These are phyloP conservation scores for Leuciscus waleckii DNA, from an alignment of 2,797 vertebrate genomes.

Conservation along the genomic window DNA sequence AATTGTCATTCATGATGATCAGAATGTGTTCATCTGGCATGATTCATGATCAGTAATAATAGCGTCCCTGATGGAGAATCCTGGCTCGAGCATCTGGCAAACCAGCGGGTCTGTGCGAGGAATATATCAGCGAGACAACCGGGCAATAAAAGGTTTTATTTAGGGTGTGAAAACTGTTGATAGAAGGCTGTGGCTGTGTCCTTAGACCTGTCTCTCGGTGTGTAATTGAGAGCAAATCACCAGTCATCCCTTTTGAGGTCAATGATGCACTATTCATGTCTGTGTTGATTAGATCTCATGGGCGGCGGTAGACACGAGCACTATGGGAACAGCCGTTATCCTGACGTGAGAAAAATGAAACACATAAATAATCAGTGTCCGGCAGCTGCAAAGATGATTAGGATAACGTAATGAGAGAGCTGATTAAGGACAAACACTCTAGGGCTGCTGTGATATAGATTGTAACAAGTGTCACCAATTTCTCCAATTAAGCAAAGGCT, in stretches of 20 bases:
- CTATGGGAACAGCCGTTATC: conserved; percentile 48
- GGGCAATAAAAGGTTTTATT: conserved; percentile 59
- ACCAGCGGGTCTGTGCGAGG: conserved; percentile 42
- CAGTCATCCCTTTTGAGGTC: conserved; percentile 10
- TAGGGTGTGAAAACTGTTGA: conserved; percentile 55
- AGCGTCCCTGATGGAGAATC: conserved; percentile 43
- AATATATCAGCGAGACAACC: conserved; percentile 55
- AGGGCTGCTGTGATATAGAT: neutral
- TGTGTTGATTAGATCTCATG: conserved; percentile 36
- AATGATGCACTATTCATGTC: neutral
- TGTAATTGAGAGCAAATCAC: conserved; percentile 73
- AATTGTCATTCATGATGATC: conserved; percentile 22
- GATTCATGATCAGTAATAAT: conserved; percentile 56
- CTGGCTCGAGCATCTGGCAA: conserved; percentile 46
- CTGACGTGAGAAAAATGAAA: conserved; percentile 47
- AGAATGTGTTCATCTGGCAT: conserved; percentile 47
- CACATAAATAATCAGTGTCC: conserved; percentile 35
- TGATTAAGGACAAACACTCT: conserved; percentile 11
- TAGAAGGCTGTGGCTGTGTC: conserved; percentile 39
- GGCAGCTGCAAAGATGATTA: conserved; percentile 26
- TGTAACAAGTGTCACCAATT: conserved; percentile 21
- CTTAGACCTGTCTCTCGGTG: conserved; percentile 55
- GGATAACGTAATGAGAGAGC: conserved; percentile 34
- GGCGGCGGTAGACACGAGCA: conserved; percentile 1
- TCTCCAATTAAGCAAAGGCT: conserved; percentile 26